Conservation (phyloP, 2,113 vertebrate species). For the Butorides virescens region DNA sequence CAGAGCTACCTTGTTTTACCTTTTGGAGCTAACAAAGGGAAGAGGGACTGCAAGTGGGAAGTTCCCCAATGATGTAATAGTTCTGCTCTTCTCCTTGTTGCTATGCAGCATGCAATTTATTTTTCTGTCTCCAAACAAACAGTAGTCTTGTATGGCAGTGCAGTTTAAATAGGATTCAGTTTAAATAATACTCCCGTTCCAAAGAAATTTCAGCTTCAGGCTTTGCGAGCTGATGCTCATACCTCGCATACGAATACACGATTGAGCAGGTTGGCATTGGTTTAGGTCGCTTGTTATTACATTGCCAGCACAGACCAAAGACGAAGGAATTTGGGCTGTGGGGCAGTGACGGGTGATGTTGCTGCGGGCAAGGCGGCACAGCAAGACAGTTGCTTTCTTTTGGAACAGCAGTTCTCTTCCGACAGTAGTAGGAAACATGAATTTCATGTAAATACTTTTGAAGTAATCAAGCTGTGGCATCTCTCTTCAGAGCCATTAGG, state of each 20-base stretch:
- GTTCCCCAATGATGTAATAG: background rate
- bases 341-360: background rate
- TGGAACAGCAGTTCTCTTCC: background rate
- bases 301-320: background rate
- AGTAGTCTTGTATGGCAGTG: background rate
- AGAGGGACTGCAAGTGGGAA: background rate
- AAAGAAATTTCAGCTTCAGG: background rate
- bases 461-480: background rate
- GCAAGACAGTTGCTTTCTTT: background rate
- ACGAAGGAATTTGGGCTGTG: background rate
- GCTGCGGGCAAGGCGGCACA: background rate
- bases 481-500: background rate
- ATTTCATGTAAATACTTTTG: background rate
- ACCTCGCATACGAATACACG: background rate
- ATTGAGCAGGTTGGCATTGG: background rate
- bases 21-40: background rate
- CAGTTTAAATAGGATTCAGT: background rate
- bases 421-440: background rate
- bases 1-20: background rate
- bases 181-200: background rate
- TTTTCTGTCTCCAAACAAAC: background rate
- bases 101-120: background rate
- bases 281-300: background rate
- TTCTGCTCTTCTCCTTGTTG: background rate
- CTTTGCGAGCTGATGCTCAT: background rate